Evolutionary conservation across 2,113 vertebrate genomes (phyloP), one percentile per base, ranked within the genome.

Genomic region (Melospiza georgiana): DNA sequence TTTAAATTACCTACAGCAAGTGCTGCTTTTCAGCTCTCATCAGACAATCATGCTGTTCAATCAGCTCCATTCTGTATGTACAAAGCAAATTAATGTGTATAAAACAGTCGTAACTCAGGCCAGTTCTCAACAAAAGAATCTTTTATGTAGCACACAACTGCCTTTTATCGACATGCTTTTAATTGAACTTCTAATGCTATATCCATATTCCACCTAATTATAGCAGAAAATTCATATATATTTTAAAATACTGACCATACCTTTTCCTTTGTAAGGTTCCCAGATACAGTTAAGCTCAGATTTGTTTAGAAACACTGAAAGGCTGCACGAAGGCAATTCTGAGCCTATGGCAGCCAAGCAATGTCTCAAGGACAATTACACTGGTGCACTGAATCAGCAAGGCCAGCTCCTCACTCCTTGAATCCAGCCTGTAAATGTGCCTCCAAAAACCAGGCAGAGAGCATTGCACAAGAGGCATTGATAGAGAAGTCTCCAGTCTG

Each of bases 1-100:
- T 97, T 98, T 97, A 97, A 98, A 97, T 97, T 97, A 97, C 96
- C 97, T 96, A 97, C 87, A 97, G 96, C 94, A 97, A 97, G 78
- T 96, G 91, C 94, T 66, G 91, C 92, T 96, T 97, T 97, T 97
- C 95, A 97, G 95, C 63, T 72, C 89, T 93, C 68, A 4, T 95
- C 94, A 96, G 94, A 96, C 67, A 92, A 95, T 90, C 83, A 57
- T 51, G 83, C 95, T 96, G 89, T 92, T 96, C 96, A 96, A 95
- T 97, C 95, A 93, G 84, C 85, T 91, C 91, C 66, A 76, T 94
- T 97, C 96, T 95, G 67, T 43, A 73, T 58, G 48, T 94, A 96
- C 95, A 97, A 96, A 97, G 91, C 78, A 98, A 97, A 98, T 97
- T 95, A 97, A 95, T 95, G 92, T 95, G 83, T 93, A 94, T 87